Evolutionary conservation across 1,140 invertebrate genomes (phyloP).

Genomic region (Drosophila mojavensis): DNA sequence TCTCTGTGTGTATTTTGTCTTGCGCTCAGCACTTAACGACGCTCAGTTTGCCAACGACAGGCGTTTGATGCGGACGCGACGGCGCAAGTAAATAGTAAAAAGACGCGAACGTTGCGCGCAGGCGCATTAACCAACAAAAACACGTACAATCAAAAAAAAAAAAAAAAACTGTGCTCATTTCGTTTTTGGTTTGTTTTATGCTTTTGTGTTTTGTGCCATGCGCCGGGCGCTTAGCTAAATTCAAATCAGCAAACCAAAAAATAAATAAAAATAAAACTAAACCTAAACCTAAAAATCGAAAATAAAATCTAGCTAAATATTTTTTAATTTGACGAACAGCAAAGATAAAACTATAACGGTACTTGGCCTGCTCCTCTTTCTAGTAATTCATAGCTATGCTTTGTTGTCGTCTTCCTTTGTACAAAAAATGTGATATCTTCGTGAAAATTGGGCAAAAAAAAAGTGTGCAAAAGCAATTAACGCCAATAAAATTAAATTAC

Average conservation of each 20-base stretch:
- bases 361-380: slow-evolving; percentile 46
- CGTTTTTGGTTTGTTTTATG: slow-evolving; percentile 32
- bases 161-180: slow-evolving; percentile 31
- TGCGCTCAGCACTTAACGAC: slow-evolving; percentile 33
- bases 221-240: slow-evolving; percentile 22
- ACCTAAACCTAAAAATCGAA: slow-evolving; percentile 43
- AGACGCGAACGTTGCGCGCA: slow-evolving; percentile 52
- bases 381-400: slow-evolving; percentile 44
- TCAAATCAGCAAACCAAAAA: slow-evolving; percentile 19
- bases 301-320: slow-evolving; percentile 35
- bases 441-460: slow-evolving; percentile 38
- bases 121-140: slow-evolving; percentile 49
- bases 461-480: slow-evolving; percentile 45
- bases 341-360: slow-evolving; percentile 50
- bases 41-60: slow-evolving; percentile 56
- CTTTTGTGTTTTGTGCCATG: slow-evolving; percentile 54
- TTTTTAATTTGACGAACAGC: slow-evolving; percentile 24
- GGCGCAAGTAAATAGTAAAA: slow-evolving; percentile 29
- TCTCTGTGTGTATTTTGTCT: slow-evolving; percentile 52
- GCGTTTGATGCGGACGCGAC: slow-evolving; percentile 64
- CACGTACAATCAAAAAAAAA: slow-evolving; percentile 32
- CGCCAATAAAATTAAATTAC: slow-evolving; percentile 46
- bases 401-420: slow-evolving; percentile 15
- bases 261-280: slow-evolving; percentile 32
- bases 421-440: slow-evolving; percentile 13